Evolutionary conservation across 2,888 invertebrate species (phyloP), one percentile per base, ranked within the genome.

Genomic region (Lasioglossum lativentre): DNA sequence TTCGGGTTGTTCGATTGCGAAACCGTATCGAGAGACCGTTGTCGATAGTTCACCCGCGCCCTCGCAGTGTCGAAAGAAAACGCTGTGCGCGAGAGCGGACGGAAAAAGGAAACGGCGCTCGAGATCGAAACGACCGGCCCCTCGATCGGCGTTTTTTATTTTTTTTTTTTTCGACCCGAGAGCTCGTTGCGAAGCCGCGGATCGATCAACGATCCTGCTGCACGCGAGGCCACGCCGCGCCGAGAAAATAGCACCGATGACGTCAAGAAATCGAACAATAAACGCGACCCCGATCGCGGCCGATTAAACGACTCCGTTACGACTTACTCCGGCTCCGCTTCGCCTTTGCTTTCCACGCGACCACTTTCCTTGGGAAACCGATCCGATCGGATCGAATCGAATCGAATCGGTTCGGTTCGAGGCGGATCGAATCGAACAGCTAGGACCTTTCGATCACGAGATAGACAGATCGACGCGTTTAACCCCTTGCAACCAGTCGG

Each of bases 1-100:
- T 80, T 78, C 74, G 27, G 74, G 70, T 70, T 79, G 59, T 14
- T n/a, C 12, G 80, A 88, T 90, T 89, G 83, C 90, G 40, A 82
- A 85, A 90, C 76, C 68, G 70, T 23, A 23, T 34, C 68, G 68
- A 68, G n/a, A 75, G 71, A 16, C 30, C 63, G 77, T 23, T 12
- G 5, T 70, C 78, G 40, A 63, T 30, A 34, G 47, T 80, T 85
- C 76, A 75, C 72, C 83, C 85, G 83, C 83, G 85, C 75, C 72
- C 77, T 23, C 23, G 34, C 23, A 45, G 66, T 59, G 66, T 47
- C 82, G 66, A 27, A 66, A 75, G 71, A 75, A 85, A 82, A 87
- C 59, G 30, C 56, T 2, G 16, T 16, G 45, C 52, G 52, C 52
- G 56, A 86, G 88, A 85, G 81, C 70, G 73, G 73, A 74, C 77